Percentiles rank a stretch among this genome's conserved stretches.
Conservation (phyloP, 2,888 invertebrate species). For the Holacanthella duospinosa region DNA sequence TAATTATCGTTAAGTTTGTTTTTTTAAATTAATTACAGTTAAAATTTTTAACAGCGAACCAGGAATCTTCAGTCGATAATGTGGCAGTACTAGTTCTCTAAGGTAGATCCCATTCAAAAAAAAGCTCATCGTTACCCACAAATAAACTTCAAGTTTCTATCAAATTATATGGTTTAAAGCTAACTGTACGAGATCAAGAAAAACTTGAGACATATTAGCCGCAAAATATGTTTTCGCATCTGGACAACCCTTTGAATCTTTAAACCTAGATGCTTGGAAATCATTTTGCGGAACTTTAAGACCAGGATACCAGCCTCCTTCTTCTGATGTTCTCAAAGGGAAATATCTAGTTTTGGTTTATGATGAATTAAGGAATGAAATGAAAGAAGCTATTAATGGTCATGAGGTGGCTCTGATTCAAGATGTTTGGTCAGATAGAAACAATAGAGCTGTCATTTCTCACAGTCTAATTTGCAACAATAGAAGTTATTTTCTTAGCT, state of each 20-base stretch:
- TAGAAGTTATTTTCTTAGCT: not conserved
- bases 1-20: too few species aligned
- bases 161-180: too few species aligned
- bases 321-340: not conserved
- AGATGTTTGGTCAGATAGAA: not conserved
- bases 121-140: too few species aligned
- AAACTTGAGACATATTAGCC: not conserved
- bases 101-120: too few species aligned
- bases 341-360: not conserved
- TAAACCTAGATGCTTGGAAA: not conserved
- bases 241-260: not conserved
- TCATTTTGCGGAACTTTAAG: not conserved
- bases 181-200: too few species aligned
- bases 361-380: not conserved
- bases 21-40: too few species aligned
- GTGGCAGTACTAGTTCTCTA: too few species aligned
- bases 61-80: too few species aligned
- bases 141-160: too few species aligned
- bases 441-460: not conserved
- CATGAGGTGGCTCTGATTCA: not conserved
- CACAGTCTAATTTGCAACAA: not conserved
- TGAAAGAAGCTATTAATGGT: not conserved
- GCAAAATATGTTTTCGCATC: not conserved
- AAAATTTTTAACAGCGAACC: too few species aligned
- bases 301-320: not conserved